Percentiles rank a stretch among this genome's conserved stretches.
phyloP scores from a whole-genome alignment of 2,113 vertebrate species.

The Leptodactylus fuscus region DNA sequence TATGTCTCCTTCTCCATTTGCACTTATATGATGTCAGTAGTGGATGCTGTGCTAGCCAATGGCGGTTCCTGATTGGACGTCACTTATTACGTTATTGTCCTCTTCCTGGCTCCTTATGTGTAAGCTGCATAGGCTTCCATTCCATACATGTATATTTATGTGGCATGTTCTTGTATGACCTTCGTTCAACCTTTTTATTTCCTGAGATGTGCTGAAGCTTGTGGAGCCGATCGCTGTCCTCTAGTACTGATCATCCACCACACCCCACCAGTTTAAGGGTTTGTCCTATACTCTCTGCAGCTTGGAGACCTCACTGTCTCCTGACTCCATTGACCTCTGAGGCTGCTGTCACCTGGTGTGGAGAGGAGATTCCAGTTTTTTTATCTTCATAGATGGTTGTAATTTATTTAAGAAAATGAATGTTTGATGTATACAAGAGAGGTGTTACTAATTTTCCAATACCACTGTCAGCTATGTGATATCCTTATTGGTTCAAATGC shows the following conservation, averaged over 20 bases:
- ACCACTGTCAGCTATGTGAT: no score
- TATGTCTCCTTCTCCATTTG: no score
- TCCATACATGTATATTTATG: background rate
- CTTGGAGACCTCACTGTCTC: background rate
- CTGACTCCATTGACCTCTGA: no score
- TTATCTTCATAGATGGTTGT: no score
- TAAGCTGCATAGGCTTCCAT: background rate
- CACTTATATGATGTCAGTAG: background rate
- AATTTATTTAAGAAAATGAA: no score
- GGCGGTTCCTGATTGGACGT: background rate
- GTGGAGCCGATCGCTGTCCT: background rate
- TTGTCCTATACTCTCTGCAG: background rate
- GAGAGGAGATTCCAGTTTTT: no score
- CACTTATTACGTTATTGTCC: background rate
- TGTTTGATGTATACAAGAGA: no score
- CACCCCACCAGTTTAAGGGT: conserved; percentile 7
- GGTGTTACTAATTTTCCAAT: no score
- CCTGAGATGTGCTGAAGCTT: conserved; percentile 9
- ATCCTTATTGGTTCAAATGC: no score
- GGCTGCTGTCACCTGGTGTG: no score
- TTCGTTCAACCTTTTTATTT: conserved; percentile 37
- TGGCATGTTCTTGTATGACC: conserved; percentile 33
- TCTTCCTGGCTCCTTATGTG: background rate
- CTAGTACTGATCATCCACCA: conserved; percentile 21
- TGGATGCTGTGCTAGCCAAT: background rate